phyloP scores from a whole-genome alignment of 2,888 invertebrate genomes.

The Coremacera marginata region DNA sequence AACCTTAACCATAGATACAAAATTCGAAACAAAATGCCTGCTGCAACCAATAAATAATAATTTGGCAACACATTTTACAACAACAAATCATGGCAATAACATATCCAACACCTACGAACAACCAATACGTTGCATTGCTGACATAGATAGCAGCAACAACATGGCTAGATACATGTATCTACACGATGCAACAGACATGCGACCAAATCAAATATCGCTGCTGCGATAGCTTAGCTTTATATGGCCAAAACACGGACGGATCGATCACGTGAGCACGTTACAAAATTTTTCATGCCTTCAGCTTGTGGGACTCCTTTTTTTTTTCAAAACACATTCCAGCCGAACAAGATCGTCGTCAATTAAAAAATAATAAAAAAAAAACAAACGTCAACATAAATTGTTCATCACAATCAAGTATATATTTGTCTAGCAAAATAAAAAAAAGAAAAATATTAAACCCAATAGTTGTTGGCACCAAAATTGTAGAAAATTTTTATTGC shows the following conservation, averaged over 20 bases:
- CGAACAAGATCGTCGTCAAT: background rate
- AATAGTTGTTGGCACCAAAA: background rate
- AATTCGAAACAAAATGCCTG: background rate
- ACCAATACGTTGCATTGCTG: background rate
- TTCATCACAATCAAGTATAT: background rate
- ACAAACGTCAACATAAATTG: background rate
- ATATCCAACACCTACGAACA: conserved; percentile 28
- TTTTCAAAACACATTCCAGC: too few species aligned
- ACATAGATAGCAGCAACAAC: background rate
- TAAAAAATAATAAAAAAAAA: background rate
- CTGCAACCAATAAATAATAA: conserved; percentile 23
- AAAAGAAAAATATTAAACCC: background rate
- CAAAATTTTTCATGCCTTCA: conserved; percentile 17
- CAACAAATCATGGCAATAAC: conserved; percentile 26
- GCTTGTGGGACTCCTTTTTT: too few species aligned
- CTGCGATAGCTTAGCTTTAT: background rate
- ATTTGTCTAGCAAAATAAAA: background rate
- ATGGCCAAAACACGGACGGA: conserved; percentile 4
- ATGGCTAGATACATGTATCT: background rate
- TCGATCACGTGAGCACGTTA: conserved; percentile 23
- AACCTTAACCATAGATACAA: background rate
- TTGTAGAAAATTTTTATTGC: background rate
- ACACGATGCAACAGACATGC: background rate
- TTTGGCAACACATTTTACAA: conserved; percentile 28
- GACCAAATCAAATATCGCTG: background rate